A percentile compares a stretch with the other conserved stretches of the same genome.
phyloP scores from a whole-genome alignment of 2,888 invertebrate species.

The Amiota minor region DNA sequence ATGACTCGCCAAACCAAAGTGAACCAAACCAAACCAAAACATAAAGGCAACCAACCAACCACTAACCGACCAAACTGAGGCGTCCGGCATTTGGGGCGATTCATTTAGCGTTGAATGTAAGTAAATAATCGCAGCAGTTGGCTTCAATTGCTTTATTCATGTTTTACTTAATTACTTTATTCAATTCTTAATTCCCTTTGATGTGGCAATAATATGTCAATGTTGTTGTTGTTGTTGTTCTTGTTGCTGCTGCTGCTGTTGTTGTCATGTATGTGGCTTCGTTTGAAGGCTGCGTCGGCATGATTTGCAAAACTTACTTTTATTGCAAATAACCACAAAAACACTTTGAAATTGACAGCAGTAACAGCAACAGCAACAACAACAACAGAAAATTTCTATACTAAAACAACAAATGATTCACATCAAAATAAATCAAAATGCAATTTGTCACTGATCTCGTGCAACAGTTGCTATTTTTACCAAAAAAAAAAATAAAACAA shows the following conservation, averaged over 20 bases:
- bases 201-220: constrained; percentile 50
- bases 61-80: too few relatives aligned
- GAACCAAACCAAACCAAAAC: constrained; percentile 30
- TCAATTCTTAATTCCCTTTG: constrained; percentile 63
- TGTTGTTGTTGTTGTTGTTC: constrained; percentile 1
- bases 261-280: background rate
- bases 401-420: constrained; percentile 54
- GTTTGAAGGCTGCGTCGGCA: background rate
- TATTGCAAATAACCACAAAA: constrained; percentile 9
- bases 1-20: constrained; percentile 3
- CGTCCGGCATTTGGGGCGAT: too few relatives aligned
- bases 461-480: background rate
- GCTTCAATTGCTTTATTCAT: constrained; percentile 58
- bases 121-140: constrained; percentile 55
- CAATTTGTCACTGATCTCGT: constrained; percentile 59
- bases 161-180: constrained; percentile 67
- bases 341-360: constrained; percentile 1
- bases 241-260: too few relatives aligned
- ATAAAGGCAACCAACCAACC: background rate
- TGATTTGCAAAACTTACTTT: background rate
- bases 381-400: background rate
- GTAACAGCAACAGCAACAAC: background rate
- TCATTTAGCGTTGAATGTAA: constrained; percentile 51
- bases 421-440: constrained; percentile 65
- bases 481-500: constrained; percentile 15